These are phyloP conservation scores for Mechanitis messenoides DNA, from an alignment of 2,888 invertebrate genomes.

Conservation along the genomic window DNA sequence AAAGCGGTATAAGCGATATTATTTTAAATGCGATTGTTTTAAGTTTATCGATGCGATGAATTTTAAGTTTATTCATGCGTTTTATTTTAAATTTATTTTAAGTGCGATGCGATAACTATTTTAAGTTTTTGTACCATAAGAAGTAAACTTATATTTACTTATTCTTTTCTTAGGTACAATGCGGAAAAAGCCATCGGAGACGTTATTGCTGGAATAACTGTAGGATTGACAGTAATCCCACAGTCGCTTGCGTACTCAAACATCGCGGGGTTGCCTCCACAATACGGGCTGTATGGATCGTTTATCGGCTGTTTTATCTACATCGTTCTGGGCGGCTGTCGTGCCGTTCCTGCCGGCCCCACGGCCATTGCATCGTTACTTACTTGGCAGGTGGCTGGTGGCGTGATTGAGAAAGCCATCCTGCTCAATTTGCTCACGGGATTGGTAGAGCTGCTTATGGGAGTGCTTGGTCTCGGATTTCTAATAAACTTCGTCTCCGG, in stretches of 20 bases:
- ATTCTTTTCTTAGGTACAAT: constrained; percentile 71
- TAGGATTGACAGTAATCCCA: constrained; percentile 95
- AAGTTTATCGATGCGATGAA: no score
- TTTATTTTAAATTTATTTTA: no score
- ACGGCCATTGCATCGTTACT: constrained; percentile 93
- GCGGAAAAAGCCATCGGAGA: constrained; percentile 86
- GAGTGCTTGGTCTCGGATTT: constrained; percentile 88
- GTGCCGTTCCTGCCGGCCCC: constrained; percentile 94
- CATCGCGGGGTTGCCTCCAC: constrained; percentile 85
- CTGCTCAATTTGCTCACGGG: constrained; percentile 86
- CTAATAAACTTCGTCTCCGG: constrained; percentile 93
- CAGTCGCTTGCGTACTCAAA: constrained; percentile 90
- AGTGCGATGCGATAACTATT: no score
- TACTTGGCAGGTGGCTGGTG: constrained; percentile 85
- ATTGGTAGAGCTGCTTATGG: constrained; percentile 86
- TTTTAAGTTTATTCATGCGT: no score
- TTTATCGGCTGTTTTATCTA: constrained; percentile 94
- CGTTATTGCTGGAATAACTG: constrained; percentile 92
- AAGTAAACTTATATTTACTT: background rate
- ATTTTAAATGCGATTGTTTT: no score
- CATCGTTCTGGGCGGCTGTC: constrained; percentile 92
- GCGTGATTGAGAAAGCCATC: constrained; percentile 82
- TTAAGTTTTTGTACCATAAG: background rate
- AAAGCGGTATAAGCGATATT: no score
- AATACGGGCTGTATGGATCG: constrained; percentile 96